phyloP scores from a whole-genome alignment of 2,888 invertebrate genomes.

The Hecatera dysodea region DNA sequence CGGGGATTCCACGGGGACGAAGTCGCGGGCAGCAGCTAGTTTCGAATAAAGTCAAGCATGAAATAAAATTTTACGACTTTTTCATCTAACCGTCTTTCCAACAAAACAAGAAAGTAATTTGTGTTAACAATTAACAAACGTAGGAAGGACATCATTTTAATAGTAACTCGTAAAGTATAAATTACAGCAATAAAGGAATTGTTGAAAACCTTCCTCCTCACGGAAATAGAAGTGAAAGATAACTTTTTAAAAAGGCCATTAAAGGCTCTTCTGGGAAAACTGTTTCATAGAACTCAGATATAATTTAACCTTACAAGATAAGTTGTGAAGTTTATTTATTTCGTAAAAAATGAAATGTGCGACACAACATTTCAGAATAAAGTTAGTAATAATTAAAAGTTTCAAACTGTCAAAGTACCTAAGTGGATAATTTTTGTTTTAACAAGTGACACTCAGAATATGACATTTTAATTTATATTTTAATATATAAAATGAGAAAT shows the following conservation, averaged over 20 bases:
- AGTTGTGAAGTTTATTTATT: neutral
- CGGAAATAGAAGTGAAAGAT: neutral
- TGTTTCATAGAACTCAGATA: slow-evolving; percentile 6
- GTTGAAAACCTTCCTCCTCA: slow-evolving; percentile 17
- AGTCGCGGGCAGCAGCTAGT: too few species aligned
- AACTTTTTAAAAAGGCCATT: slow-evolving; percentile 17
- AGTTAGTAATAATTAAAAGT: neutral
- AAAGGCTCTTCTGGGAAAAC: slow-evolving; percentile 32
- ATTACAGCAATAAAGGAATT: slow-evolving; percentile 30
- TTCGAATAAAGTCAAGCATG: too few species aligned
- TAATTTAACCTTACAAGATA: neutral
- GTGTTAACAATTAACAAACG: slow-evolving; percentile 2
- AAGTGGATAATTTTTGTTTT: too few species aligned
- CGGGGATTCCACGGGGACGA: too few species aligned
- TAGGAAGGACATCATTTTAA: slow-evolving; percentile 11
- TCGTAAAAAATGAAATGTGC: too few species aligned
- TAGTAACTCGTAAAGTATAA: slow-evolving; percentile 36
- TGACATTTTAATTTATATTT: too few species aligned
- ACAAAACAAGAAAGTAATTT: neutral
- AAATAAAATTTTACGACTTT: too few species aligned
- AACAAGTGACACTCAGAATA: too few species aligned
- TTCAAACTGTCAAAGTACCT: neutral
- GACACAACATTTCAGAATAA: neutral
- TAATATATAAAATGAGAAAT: too few species aligned
- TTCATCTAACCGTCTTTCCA: too few species aligned